A percentile compares a stretch with the other conserved stretches of the same genome.
These are phyloP conservation scores for Vireo altiloquus DNA, from an alignment of 2,113 vertebrate genomes.

Conservation along the genomic window DNA sequence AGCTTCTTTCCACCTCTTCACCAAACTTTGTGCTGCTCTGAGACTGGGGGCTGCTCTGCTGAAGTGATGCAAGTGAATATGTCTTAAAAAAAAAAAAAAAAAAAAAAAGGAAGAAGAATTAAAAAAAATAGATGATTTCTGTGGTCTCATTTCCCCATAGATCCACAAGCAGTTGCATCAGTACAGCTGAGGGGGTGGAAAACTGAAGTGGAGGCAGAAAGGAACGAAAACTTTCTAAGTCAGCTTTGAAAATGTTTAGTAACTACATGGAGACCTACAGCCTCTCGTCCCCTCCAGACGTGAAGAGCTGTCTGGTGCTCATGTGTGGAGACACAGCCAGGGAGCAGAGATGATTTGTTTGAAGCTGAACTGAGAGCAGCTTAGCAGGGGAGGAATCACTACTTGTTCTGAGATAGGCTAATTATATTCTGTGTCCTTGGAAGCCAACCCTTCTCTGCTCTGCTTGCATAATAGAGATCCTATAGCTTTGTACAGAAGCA, in stretches of 20 bases:
- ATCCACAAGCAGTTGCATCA: conserved; percentile 49
- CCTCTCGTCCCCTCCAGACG: not conserved
- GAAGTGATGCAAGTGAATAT: not conserved
- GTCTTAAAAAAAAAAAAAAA: not conserved
- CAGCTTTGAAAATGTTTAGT: not conserved
- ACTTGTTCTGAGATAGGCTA: conserved; percentile 14
- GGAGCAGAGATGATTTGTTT: conserved; percentile 13
- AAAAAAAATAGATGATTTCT: not conserved
- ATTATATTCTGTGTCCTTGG: conserved; percentile 48
- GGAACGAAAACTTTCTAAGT: conserved; percentile 34
- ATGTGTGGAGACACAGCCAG: not conserved
- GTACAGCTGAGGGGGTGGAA: conserved; percentile 48
- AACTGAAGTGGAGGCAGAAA: conserved; percentile 53
- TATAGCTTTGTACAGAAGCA: not conserved
- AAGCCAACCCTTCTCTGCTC: conserved; percentile 23
- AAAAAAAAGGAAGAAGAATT: not conserved
- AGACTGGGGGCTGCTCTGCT: not conserved
- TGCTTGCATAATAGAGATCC: not conserved
- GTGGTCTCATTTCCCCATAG: conserved; percentile 50
- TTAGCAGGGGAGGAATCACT: conserved; percentile 9
- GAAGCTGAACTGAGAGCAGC: conserved; percentile 2
- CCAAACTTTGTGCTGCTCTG: not conserved
- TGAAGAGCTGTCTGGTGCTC: not conserved
- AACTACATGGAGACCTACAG: not conserved
- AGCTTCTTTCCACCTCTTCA: not conserved